Percentiles rank a stretch among this genome's conserved stretches.
phyloP scores from a whole-genome alignment of 2,113 vertebrate genomes.

The Psophia crepitans region DNA sequence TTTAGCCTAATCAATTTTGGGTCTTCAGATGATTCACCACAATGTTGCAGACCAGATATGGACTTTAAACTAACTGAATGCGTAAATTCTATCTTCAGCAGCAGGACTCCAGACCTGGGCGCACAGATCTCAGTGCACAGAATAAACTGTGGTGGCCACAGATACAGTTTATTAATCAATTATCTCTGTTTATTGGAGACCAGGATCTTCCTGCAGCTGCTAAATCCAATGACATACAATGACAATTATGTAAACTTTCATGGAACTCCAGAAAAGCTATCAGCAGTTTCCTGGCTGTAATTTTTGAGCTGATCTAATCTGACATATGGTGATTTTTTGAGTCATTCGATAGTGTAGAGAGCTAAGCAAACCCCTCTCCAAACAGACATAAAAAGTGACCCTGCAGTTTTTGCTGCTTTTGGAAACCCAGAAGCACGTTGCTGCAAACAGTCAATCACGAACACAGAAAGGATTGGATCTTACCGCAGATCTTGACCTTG shows the following conservation, averaged over 20 bases:
- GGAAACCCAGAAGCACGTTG: neutral
- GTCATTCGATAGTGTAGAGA: conserved; percentile 6
- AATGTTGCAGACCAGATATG: neutral
- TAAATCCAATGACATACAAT: conserved; percentile 14
- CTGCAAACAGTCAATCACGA: neutral
- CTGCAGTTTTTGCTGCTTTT: neutral
- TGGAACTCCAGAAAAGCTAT: conserved; percentile 27
- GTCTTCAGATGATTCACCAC: neutral
- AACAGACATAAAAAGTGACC: neutral
- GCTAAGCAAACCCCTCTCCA: conserved; percentile 3
- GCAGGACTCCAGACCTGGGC: neutral
- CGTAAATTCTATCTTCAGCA: neutral
- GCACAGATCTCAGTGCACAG: neutral
- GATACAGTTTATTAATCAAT: conserved; percentile 45
- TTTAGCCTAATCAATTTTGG: neutral
- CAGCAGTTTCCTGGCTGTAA: conserved; percentile 9
- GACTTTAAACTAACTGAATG: neutral
- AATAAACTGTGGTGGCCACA: neutral
- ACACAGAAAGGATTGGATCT: neutral
- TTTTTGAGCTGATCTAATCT: conserved; percentile 46
- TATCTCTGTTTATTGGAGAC: conserved; percentile 39
- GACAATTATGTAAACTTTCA: conserved; percentile 46
- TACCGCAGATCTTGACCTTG: neutral
- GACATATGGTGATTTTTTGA: conserved; percentile 17
- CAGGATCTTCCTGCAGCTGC: conserved; percentile 37